These are phyloP conservation scores for Trichacis sp. DNA, from an alignment of 2,888 invertebrate genomes.

Conservation along the genomic window DNA sequence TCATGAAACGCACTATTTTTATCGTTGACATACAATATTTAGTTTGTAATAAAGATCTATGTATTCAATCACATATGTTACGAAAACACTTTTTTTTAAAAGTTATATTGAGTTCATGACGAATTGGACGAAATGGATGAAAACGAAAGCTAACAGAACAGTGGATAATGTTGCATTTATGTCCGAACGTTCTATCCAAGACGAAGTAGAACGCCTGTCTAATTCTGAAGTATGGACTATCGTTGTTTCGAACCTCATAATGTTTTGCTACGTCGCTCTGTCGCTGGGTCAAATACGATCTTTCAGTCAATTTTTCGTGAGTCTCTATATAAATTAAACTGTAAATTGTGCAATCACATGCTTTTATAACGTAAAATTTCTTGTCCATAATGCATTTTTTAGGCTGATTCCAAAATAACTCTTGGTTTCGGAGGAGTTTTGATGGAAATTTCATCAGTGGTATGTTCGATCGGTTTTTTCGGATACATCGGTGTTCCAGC, in stretches of 20 bases:
- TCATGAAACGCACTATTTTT: too few species aligned
- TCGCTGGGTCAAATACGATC: conserved; percentile 89
- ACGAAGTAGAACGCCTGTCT: conserved; percentile 93
- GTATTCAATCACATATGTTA: too few species aligned
- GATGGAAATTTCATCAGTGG: conserved; percentile 93
- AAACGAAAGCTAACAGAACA: too few species aligned
- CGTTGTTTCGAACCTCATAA: conserved; percentile 93
- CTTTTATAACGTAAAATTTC: too few species aligned
- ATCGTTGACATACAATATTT: too few species aligned
- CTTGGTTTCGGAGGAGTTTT: conserved; percentile 95
- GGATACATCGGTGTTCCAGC: conserved; percentile 91
- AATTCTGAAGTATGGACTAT: conserved; percentile 93
- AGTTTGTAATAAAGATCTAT: too few species aligned
- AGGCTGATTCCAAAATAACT: conserved; percentile 95
- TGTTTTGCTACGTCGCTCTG: conserved; percentile 97
- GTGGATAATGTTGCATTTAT: conserved; percentile 89
- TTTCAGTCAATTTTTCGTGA: conserved; percentile 75
- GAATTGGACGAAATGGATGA: conserved; percentile 79
- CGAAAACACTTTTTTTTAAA: too few species aligned
- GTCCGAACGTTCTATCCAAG: conserved; percentile 93
- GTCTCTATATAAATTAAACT: too few species aligned
- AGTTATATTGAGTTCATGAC: conserved; percentile 83
- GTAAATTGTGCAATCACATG: too few species aligned
- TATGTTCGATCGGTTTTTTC: conserved; percentile 92
- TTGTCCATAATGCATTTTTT: too few species aligned